Percentiles rank a stretch among this genome's conserved stretches.
Evolutionary conservation across 2,113 vertebrate genomes (phyloP).

Genomic region (Nettapus auritus): DNA sequence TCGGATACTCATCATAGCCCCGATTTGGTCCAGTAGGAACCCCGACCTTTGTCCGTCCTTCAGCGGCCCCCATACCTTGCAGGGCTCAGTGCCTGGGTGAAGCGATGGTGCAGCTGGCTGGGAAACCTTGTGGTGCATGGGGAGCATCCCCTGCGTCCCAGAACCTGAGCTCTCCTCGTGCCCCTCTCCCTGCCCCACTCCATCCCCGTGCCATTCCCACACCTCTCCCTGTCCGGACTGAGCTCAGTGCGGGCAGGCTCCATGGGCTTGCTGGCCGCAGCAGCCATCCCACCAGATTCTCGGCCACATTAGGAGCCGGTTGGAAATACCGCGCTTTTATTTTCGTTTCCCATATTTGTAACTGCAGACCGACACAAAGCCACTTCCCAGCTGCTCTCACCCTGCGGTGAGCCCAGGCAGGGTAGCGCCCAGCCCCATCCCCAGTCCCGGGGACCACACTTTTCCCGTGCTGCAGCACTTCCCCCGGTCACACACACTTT

Average conservation of each 20-base stretch:
- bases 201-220: neutral
- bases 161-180: neutral
- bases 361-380: fast-evolving
- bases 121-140: neutral
- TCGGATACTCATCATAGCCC: neutral
- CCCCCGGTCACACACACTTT: too few relatives aligned
- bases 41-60: neutral
- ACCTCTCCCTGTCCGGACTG: neutral
- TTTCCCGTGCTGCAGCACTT: neutral
- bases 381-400: neutral
- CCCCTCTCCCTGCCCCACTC: neutral
- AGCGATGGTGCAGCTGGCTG: neutral
- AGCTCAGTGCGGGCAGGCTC: neutral
- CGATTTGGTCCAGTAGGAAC: neutral
- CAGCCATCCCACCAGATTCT: neutral
- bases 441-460: neutral
- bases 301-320: fast-evolving
- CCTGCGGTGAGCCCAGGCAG: neutral
- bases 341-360: neutral
- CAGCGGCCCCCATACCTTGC: neutral
- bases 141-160: neutral
- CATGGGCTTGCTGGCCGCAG: fast-evolving
- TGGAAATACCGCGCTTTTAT: neutral
- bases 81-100: neutral
- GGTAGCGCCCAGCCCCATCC: neutral